Evolutionary conservation across 2,113 vertebrate species (phyloP).

Genomic region (Chamaetylas fuelleborni): DNA sequence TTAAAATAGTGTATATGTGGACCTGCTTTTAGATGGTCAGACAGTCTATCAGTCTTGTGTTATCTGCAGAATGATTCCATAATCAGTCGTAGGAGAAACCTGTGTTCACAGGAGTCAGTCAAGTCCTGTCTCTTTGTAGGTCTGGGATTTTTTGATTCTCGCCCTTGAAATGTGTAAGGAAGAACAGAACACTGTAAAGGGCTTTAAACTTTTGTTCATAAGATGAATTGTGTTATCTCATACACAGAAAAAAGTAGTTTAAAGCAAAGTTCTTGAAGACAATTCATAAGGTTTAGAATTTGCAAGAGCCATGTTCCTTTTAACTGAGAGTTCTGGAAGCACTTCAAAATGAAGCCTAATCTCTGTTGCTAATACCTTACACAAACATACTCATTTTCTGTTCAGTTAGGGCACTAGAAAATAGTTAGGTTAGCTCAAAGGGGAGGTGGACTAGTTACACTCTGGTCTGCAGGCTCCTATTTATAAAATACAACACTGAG

Average conservation of each 20-base stretch:
- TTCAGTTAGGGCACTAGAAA: neutral
- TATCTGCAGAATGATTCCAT: neutral
- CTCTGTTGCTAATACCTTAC: neutral
- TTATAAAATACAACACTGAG: neutral
- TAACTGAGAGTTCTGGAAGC: neutral
- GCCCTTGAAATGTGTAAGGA: neutral
- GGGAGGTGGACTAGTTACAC: neutral
- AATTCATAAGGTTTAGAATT: neutral
- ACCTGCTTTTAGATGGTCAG: neutral
- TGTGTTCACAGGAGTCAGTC: neutral
- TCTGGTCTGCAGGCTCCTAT: neutral
- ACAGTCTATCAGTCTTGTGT: neutral
- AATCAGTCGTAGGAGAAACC: neutral
- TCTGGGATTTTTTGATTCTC: neutral
- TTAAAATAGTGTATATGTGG: neutral
- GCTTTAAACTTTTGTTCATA: neutral
- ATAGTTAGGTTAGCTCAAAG: neutral
- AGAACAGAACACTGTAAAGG: neutral
- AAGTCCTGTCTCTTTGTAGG: neutral
- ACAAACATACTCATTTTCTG: neutral
- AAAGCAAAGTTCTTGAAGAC: neutral
- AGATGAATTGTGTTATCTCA: neutral
- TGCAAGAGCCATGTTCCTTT: neutral
- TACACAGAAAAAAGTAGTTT: neutral
- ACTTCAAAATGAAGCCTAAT: neutral